These are phyloP conservation scores for Notodonta ziczac DNA, from an alignment of 2,888 invertebrate species.

Conservation along the genomic window DNA sequence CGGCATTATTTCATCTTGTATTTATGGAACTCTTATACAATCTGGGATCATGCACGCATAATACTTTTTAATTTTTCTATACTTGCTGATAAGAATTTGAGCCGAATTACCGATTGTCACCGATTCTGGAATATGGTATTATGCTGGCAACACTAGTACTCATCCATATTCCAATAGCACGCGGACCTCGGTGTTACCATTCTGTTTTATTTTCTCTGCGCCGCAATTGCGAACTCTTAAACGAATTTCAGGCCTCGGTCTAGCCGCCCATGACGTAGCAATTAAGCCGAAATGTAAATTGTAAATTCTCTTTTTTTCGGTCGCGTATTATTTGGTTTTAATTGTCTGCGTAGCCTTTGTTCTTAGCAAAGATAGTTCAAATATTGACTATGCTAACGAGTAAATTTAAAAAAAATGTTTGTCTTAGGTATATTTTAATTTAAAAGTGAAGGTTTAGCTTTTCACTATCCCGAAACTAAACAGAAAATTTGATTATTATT, in stretches of 20 bases:
- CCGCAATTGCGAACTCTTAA: conserved; percentile 21
- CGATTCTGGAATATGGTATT: too few relatives aligned
- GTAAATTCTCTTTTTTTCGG: background rate
- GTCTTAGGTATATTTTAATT: too few relatives aligned
- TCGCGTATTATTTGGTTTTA: background rate
- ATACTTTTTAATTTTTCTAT: background rate
- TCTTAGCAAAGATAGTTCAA: too few relatives aligned
- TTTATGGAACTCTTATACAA: background rate
- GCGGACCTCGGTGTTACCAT: conserved; percentile 19
- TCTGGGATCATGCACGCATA: background rate
- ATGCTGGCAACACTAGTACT: background rate
- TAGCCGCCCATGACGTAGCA: conserved; percentile 12
- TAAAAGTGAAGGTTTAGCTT: too few relatives aligned
- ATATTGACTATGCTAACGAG: too few relatives aligned
- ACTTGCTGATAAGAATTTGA: background rate
- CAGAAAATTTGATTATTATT: too few relatives aligned
- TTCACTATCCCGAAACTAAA: too few relatives aligned
- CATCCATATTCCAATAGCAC: conserved; percentile 2
- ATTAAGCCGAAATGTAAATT: conserved; percentile 8
- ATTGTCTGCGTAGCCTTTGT: background rate
- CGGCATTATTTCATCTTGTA: background rate
- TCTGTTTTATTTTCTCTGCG: conserved; percentile 28
- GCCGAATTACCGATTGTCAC: too few relatives aligned
- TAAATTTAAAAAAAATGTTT: too few relatives aligned
- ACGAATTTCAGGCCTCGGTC: conserved; percentile 14